phyloP scores from a whole-genome alignment of 2,113 vertebrate genomes.

The Sarotherodon lohbergeri region DNA sequence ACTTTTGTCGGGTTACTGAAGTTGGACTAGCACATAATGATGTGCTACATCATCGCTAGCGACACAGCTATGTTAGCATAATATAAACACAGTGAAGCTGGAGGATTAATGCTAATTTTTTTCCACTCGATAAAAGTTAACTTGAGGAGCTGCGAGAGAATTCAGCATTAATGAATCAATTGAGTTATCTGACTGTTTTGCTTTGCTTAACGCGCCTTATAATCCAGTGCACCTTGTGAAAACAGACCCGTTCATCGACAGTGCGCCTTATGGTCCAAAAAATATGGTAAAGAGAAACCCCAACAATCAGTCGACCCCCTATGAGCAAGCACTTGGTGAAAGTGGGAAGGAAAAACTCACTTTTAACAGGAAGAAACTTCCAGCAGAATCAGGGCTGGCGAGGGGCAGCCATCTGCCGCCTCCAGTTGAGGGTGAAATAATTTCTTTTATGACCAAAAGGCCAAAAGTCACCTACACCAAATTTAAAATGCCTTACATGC shows the following conservation, averaged over 20 bases:
- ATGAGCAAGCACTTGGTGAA: neutral
- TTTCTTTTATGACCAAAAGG: neutral
- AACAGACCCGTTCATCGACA: neutral
- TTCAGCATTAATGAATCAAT: neutral
- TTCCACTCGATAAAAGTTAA: neutral
- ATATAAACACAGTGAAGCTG: neutral
- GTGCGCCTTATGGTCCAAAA: neutral
- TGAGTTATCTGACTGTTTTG: too few species aligned
- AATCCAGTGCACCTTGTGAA: too few species aligned
- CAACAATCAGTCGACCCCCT: neutral
- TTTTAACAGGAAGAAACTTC: neutral
- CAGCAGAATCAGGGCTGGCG: neutral
- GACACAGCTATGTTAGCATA: neutral
- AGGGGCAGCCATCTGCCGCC: neutral
- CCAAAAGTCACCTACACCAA: neutral
- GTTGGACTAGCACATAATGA: neutral
- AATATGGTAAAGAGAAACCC: neutral
- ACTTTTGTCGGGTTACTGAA: neutral
- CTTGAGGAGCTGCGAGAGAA: neutral
- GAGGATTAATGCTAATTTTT: neutral
- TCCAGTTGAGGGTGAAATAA: neutral
- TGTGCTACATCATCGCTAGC: neutral
- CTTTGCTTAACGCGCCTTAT: too few species aligned
- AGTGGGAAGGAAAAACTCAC: neutral
- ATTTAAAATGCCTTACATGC: neutral